Evolutionary conservation across 2,797 vertebrate species (phyloP).

Genomic region (Schizopygopsis pylzovi): DNA sequence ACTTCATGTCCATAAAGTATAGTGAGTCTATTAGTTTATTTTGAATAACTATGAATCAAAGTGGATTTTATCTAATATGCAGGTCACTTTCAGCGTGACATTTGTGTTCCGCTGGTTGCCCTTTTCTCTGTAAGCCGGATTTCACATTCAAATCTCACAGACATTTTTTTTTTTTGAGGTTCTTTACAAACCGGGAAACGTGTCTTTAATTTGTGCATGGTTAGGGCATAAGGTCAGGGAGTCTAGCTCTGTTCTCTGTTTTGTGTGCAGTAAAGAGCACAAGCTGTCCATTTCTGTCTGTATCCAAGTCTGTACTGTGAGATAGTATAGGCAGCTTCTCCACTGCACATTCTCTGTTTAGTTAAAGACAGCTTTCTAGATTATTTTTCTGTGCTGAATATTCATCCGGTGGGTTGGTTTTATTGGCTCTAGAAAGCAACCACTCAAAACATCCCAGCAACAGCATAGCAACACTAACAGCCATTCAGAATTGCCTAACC

Average conservation of each 20-base stretch:
- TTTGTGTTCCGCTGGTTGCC: not conserved
- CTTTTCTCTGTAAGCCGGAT: conserved; percentile 4
- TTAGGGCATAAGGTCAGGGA: conserved; percentile 22
- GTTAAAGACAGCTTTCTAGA: not conserved
- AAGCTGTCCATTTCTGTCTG: conserved; percentile 2
- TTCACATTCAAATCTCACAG: conserved; percentile 39
- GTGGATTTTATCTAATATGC: conserved; percentile 5
- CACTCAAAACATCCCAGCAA: not conserved
- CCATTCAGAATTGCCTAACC: not conserved
- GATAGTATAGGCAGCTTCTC: conserved; percentile 14
- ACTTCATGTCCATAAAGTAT: not conserved
- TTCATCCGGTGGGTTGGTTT: not conserved
- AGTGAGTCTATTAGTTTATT: not conserved
- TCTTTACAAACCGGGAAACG: not conserved
- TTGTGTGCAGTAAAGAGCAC: conserved; percentile 26
- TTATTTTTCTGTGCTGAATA: not conserved
- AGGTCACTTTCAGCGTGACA: not conserved
- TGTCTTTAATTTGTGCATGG: conserved; percentile 14
- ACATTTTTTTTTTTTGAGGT: not conserved
- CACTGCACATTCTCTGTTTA: not conserved
- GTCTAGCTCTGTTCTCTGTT: conserved; percentile 12
- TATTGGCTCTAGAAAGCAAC: not conserved
- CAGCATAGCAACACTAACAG: not conserved
- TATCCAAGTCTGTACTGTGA: conserved; percentile 28
- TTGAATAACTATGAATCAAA: not conserved